A percentile compares a stretch with the other conserved stretches of the same genome.
phyloP scores from a whole-genome alignment of 2,888 invertebrate genomes.

The Drosophila histrio region DNA sequence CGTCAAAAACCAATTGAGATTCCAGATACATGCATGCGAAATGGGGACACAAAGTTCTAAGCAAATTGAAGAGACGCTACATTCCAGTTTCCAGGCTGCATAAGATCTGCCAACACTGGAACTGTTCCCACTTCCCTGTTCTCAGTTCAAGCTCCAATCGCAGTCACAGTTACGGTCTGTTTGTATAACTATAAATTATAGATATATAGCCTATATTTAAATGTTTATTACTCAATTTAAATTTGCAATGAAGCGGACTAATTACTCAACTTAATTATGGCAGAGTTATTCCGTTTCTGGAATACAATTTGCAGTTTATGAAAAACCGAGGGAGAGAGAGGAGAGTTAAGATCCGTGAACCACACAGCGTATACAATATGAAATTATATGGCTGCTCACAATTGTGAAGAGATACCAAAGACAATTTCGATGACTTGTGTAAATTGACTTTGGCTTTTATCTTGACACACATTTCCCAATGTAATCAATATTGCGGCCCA shows the following conservation, averaged over 20 bases:
- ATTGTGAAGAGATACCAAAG: slow-evolving; percentile 22
- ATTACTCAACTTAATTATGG: slow-evolving; percentile 43
- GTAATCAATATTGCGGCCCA: slow-evolving; percentile 43
- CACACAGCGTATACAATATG: slow-evolving; percentile 9
- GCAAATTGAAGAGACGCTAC: too few species aligned
- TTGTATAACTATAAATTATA: slow-evolving; percentile 14
- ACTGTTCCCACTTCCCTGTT: too few species aligned
- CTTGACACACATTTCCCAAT: slow-evolving; percentile 50
- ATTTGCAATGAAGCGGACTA: slow-evolving; percentile 21
- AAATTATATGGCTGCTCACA: slow-evolving; percentile 36
- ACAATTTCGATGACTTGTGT: slow-evolving; percentile 51
- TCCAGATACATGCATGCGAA: too few species aligned
- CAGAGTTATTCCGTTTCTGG: slow-evolving; percentile 2
- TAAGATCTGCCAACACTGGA: too few species aligned
- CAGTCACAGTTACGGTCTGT: slow-evolving; percentile 29
- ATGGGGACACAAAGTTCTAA: too few species aligned
- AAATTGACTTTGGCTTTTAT: slow-evolving; percentile 62
- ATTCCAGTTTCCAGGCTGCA: too few species aligned
- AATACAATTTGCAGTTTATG: slow-evolving; percentile 9
- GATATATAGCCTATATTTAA: slow-evolving; percentile 11
- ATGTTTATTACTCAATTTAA: slow-evolving; percentile 24
- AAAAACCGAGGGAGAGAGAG: too few species aligned
- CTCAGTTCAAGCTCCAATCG: too few species aligned
- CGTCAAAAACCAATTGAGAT: too few species aligned
- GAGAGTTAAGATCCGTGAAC: slow-evolving; percentile 14